These are phyloP conservation scores for Saturnia pavonia DNA, from an alignment of 2,888 invertebrate genomes.

Conservation along the genomic window DNA sequence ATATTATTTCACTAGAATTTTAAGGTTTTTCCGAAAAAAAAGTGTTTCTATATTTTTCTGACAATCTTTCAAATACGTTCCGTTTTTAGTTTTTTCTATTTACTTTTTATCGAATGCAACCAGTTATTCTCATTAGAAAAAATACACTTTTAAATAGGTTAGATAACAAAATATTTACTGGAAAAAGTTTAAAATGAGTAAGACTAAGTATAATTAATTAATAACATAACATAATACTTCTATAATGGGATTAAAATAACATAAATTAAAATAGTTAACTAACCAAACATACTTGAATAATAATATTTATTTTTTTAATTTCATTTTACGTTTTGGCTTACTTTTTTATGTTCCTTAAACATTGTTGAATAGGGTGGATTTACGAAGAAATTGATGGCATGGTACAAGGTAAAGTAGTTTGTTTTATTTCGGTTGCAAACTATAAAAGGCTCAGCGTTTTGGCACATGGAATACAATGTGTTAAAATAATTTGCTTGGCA, in stretches of 20 bases:
- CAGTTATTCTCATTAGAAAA: not conserved
- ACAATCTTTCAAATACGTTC: conserved; percentile 19
- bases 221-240: not conserved
- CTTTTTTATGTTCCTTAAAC: not conserved
- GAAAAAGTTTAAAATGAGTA: not conserved
- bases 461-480: conserved; percentile 10
- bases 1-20: conserved; percentile 41
- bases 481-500: conserved; percentile 22
- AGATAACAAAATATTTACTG: not conserved
- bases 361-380: not conserved
- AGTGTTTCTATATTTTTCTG: conserved; percentile 17
- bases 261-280: not conserved
- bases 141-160: not conserved
- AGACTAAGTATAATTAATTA: not conserved
- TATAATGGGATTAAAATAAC: not conserved
- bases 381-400: not conserved
- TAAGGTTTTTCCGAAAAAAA: conserved; percentile 31
- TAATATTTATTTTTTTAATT: not conserved
- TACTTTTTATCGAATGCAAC: not conserved
- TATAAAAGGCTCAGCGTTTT: conserved; percentile 23
- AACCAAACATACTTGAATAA: not conserved
- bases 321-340: not conserved
- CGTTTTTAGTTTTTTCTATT: not conserved
- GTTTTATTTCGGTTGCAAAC: conserved; percentile 42
- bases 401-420: not conserved